Conservation (phyloP, 2,113 vertebrate genomes). For the Carollia perspicillata region DNA sequence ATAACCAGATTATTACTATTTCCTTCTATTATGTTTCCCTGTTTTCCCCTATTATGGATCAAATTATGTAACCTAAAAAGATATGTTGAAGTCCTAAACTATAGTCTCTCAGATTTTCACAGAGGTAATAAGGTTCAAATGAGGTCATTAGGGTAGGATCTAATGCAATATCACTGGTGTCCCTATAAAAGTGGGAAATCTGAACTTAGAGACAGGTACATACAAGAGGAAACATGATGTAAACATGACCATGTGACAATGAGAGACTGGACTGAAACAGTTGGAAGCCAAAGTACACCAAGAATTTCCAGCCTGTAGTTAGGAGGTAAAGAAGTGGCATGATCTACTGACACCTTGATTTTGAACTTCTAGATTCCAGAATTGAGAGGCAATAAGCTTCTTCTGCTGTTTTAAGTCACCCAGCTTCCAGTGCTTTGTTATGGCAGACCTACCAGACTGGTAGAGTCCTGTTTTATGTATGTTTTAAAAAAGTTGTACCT, state of each 20-base stretch:
- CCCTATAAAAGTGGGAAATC: too few species aligned
- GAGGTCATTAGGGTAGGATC: background rate
- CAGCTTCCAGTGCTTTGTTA: background rate
- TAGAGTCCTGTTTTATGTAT: background rate
- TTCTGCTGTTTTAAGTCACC: too few species aligned
- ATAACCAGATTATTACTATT: background rate
- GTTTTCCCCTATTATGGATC: background rate
- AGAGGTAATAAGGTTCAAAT: too few species aligned
- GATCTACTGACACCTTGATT: background rate
- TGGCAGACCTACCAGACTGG: background rate
- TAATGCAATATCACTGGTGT: background rate
- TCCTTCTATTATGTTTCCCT: background rate
- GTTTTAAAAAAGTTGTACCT: background rate
- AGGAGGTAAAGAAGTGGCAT: background rate
- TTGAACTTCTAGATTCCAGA: too few species aligned
- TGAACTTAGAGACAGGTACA: too few species aligned
- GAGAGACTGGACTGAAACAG: background rate
- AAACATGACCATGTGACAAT: too few species aligned
- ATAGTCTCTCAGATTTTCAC: too few species aligned
- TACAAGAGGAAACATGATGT: background rate
- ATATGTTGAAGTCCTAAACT: too few species aligned
- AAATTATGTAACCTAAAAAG: background rate
- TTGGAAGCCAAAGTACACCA: background rate
- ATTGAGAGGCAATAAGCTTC: too few species aligned
- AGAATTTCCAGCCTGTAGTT: accelerated